Percentiles rank a stretch among this genome's conserved stretches.
Conservation (phyloP, 2,113 vertebrate species). For the Plotosus lineatus region DNA sequence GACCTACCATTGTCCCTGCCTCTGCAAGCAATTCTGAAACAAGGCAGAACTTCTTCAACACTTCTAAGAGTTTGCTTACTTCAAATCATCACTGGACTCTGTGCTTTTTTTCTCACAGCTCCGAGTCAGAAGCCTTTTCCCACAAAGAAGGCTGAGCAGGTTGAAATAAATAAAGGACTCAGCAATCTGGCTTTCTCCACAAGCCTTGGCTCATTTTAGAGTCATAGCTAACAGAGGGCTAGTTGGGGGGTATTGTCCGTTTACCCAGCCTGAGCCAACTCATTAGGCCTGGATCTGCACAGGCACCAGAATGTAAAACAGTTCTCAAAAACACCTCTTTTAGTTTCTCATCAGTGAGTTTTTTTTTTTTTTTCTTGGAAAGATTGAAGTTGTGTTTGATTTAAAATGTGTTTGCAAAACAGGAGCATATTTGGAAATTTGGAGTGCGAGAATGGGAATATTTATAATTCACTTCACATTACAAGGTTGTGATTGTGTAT, state of each 20-base stretch:
- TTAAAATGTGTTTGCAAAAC: slow-evolving; percentile 29
- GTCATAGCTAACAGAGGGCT: slow-evolving; percentile 21
- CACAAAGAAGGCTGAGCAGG: slow-evolving; percentile 33
- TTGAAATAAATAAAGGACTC: slow-evolving; percentile 35
- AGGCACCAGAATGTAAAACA: slow-evolving; percentile 35
- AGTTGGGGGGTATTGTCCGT: slow-evolving; percentile 40
- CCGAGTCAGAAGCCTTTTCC: slow-evolving; percentile 19
- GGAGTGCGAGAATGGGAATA: slow-evolving; percentile 41
- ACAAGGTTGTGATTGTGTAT: slow-evolving; percentile 26
- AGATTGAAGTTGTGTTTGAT: slow-evolving; percentile 26
- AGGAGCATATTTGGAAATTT: slow-evolving; percentile 37
- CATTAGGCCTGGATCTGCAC: slow-evolving; percentile 35
- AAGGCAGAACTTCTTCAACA: neutral
- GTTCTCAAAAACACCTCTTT: neutral
- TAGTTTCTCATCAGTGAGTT: slow-evolving; percentile 25
- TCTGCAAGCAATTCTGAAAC: slow-evolving; percentile 30
- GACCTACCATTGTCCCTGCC: slow-evolving; percentile 14
- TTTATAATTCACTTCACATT: slow-evolving; percentile 42
- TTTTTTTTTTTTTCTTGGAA: too few relatives aligned
- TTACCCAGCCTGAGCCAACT: slow-evolving; percentile 43
- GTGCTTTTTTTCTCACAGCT: neutral
- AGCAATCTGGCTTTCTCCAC: slow-evolving; percentile 23
- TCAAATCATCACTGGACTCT: slow-evolving; percentile 29
- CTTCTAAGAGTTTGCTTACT: slow-evolving; percentile 29
- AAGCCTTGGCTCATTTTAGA: slow-evolving; percentile 39